Base-by-base conservation (phyloP, 64 coral and sea anemone species). In the Stichodactyla helianthus region DNA sequence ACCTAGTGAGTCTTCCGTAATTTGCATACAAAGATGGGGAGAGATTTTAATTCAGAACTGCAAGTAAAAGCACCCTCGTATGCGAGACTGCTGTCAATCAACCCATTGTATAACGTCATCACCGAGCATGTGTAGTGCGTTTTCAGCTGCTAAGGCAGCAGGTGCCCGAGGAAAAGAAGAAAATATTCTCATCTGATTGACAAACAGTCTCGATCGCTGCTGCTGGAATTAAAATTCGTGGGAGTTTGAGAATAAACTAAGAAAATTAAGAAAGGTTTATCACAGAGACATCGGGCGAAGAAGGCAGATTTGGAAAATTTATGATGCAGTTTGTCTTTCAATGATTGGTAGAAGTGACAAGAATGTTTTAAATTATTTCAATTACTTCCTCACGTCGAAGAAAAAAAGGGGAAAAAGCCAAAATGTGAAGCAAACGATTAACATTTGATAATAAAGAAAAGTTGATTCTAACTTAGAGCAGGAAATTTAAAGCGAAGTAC, bases 11-110 rank as follows among this genome's bases (percentile, higher is more conserved):
- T 31, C 16, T 63, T 63, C 6, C 56, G 7, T 17, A 63, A 97
- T 97, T 93, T 93, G 91, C 94, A 97, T 97, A 86, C 94, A 89
- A 97, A 97, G 93, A 92, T 78, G 27, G 88, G 79, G 77, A 64
- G 62, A 97, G 76, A 97, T 82, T 88, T 92, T 79, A 92, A 92
- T 92, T 87, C 77, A 92, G 82, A 87, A 89, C 90, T 95, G 86
- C 86, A 92, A 89, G 80, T 85, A 93, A 90, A 96, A 89, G 88
- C 79, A 10, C 67, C 27, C 79, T 59, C 71, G 82, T 87, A 68
- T 89, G 65, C 35, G 35, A 82, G 68, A 10, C 19, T 62, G 26
- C 88, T 97, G 94, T 88, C 94, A 97, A 77, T 97, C 94, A 97
- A 53, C 6, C 59, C 27, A 93, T 90, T 97, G 91, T 93, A 35